Conservation (phyloP, 2,888 invertebrate species). For the Chrysina gloriosa region DNA sequence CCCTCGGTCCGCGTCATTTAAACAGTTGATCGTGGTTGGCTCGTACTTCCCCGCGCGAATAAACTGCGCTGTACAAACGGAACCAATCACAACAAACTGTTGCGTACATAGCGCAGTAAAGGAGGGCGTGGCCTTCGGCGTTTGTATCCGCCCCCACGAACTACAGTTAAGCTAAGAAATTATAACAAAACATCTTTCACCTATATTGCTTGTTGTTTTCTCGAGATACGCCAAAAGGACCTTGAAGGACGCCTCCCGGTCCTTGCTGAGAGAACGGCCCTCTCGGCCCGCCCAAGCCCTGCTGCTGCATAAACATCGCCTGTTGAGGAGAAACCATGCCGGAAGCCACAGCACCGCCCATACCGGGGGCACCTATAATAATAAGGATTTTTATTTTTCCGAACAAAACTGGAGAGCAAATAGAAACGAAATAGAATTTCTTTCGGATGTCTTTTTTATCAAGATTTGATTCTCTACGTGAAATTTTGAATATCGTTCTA, state of each 20-base stretch:
- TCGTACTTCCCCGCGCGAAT: no score
- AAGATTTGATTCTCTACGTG: not conserved
- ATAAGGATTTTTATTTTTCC: not conserved
- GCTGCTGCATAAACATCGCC: conserved; percentile 71
- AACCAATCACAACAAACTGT: no score
- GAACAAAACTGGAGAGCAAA: not conserved
- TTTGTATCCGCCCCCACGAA: no score
- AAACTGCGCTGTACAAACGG: no score
- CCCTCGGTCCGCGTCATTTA: no score
- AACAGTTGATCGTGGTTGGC: no score
- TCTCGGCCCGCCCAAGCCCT: conserved; percentile 65
- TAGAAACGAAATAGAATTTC: not conserved
- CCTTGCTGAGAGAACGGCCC: conserved; percentile 67
- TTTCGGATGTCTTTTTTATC: not conserved
- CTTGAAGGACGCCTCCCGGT: conserved; percentile 74
- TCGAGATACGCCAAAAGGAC: conserved; percentile 88
- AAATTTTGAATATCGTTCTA: not conserved
- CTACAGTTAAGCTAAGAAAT: no score
- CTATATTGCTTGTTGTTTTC: conserved; percentile 92
- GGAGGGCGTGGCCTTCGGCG: no score
- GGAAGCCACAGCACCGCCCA: conserved; percentile 59
- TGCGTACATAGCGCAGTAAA: no score
- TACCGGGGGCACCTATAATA: conserved; percentile 61
- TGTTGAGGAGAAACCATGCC: conserved; percentile 65
- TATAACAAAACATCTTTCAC: conserved; percentile 58